Evolutionary conservation across 2,888 invertebrate genomes (phyloP).

Genomic region (Philereme transversata): DNA sequence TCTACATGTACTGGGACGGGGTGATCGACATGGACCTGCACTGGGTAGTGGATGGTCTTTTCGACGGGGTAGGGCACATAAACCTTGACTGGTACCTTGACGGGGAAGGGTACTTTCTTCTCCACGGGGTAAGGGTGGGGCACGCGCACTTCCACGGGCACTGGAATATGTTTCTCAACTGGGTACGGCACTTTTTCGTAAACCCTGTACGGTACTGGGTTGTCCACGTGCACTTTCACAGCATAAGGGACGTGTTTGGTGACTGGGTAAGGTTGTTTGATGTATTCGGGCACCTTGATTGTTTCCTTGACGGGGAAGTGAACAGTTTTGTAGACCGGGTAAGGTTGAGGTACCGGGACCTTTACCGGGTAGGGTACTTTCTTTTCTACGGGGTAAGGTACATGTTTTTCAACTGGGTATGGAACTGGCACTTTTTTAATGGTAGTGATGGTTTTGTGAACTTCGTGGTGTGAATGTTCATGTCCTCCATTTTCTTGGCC

Average conservation of each 20-base stretch:
- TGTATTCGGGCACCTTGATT: conserved; percentile 87
- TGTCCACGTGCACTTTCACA: conserved; percentile 86
- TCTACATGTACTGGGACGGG: conserved; percentile 88
- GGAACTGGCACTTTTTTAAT: conserved; percentile 89
- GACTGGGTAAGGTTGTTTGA: conserved; percentile 88
- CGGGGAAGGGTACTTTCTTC: conserved; percentile 86
- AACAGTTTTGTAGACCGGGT: conserved; percentile 87
- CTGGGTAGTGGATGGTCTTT: conserved; percentile 88
- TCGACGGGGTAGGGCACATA: conserved; percentile 90
- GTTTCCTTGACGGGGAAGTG: conserved; percentile 87
- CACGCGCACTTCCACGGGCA: conserved; percentile 88
- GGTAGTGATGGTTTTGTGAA: conserved; percentile 86
- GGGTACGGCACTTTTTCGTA: conserved; percentile 87
- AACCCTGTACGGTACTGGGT: conserved; percentile 86
- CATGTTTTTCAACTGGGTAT: conserved; percentile 88
- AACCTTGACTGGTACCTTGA: conserved; percentile 88
- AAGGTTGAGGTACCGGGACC: conserved; percentile 88
- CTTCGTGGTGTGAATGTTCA: conserved; percentile 53
- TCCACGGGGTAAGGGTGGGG: conserved; percentile 90
- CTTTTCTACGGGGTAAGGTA: conserved; percentile 88
- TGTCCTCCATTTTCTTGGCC: conserved; percentile 31
- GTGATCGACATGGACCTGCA: conserved; percentile 87
- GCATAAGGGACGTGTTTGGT: conserved; percentile 87
- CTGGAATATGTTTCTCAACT: conserved; percentile 87
- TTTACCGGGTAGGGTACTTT: conserved; percentile 87